Evolutionary conservation across 2,113 vertebrate species (phyloP).

Genomic region (Crotalus tigris): DNA sequence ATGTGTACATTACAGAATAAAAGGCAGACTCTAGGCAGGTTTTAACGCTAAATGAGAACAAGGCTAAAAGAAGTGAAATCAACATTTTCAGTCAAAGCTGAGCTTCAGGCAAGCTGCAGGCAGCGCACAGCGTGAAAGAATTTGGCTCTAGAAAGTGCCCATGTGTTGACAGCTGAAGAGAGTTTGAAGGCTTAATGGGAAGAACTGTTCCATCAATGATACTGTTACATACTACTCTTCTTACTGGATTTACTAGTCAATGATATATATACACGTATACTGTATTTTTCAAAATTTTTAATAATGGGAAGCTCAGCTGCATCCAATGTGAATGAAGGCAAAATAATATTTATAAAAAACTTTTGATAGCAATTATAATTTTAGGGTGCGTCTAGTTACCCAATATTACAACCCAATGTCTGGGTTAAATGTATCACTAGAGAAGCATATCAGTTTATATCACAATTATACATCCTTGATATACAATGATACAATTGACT

Average conservation of each 20-base stretch:
- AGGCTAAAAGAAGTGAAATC: constrained; percentile 88
- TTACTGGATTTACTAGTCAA: constrained; percentile 71
- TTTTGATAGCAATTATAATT: constrained; percentile 2
- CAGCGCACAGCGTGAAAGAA: constrained; percentile 80
- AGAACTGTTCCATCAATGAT: constrained; percentile 77
- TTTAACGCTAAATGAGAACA: constrained; percentile 86
- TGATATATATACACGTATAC: background rate
- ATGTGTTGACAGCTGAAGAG: constrained; percentile 88
- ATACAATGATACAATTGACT: background rate
- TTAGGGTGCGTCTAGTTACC: background rate
- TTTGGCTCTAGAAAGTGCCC: constrained; percentile 85
- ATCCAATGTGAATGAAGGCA: background rate
- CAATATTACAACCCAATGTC: background rate
- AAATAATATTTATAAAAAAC: constrained; percentile 22
- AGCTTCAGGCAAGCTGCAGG: constrained; percentile 92
- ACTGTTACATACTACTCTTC: constrained; percentile 68
- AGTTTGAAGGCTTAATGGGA: constrained; percentile 81
- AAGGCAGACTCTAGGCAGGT: constrained; percentile 74
- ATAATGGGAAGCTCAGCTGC: background rate
- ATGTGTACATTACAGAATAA: constrained; percentile 73
- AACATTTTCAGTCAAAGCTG: constrained; percentile 90
- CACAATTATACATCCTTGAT: background rate
- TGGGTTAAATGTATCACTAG: constrained; percentile 5
- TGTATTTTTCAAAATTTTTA: background rate
- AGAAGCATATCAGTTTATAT: background rate